These are phyloP conservation scores for Manacus vitellinus DNA, from an alignment of 2,113 vertebrate species.

Conservation along the genomic window DNA sequence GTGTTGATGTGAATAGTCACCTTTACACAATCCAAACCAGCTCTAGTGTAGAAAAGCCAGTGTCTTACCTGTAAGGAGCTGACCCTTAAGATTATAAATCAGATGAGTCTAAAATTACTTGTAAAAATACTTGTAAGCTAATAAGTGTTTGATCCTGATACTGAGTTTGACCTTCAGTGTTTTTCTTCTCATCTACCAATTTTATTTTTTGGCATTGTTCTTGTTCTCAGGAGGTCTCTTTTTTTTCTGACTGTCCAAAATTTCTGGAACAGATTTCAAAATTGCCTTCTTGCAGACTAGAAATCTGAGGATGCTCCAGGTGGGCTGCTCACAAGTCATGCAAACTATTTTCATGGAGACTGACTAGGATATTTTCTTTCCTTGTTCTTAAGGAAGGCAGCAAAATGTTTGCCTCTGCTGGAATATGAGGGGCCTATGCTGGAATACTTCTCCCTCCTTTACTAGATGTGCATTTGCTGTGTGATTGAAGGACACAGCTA, in stretches of 20 bases:
- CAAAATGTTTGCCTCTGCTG: not conserved
- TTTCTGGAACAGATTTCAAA: not conserved
- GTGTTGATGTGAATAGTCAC: not conserved
- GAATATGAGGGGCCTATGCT: not conserved
- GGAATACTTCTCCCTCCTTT: not conserved
- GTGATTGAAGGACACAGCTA: not conserved
- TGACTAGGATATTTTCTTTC: not conserved
- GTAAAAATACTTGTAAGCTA: not conserved
- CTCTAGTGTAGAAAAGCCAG: not conserved
- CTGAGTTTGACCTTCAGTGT: not conserved
- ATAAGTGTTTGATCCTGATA: not conserved
- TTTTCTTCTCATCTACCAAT: not conserved
- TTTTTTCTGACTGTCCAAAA: not conserved
- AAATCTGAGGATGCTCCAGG: not conserved
- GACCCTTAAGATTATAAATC: not conserved
- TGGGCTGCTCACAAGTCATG: not conserved
- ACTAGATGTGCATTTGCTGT: not conserved
- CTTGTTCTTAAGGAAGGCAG: not conserved
- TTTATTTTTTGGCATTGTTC: not conserved
- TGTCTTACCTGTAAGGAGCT: not conserved
- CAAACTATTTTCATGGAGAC: not conserved
- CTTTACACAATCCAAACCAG: not conserved
- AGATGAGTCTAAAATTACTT: not conserved
- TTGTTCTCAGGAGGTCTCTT: not conserved
- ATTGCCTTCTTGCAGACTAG: not conserved